These are phyloP conservation scores for Callionymus lyra DNA, from an alignment of 2,113 vertebrate species.

Conservation along the genomic window DNA sequence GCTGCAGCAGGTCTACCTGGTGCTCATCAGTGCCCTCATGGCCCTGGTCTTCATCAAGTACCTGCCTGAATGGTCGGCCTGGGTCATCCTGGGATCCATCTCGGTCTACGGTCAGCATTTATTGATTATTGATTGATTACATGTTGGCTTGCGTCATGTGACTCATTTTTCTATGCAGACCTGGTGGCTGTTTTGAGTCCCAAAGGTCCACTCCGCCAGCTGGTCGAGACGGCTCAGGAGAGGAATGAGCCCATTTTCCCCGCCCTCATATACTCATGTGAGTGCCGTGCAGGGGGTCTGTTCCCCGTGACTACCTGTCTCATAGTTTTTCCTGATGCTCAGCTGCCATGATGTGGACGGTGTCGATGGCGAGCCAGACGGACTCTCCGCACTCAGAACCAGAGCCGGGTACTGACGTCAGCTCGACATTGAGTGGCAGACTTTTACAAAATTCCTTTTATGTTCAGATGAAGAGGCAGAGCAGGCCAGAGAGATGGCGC, in stretches of 20 bases:
- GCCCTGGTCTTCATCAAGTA: conserved; percentile 98
- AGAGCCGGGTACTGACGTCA: too few species aligned
- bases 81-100: conserved; percentile 95
- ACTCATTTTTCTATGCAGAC: conserved; percentile 70
- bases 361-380: conserved; percentile 99
- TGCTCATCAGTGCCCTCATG: conserved; percentile 99
- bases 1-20: conserved; percentile 96
- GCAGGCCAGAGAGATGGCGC: conserved; percentile 47
- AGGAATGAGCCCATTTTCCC: conserved; percentile 98
- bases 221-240: conserved; percentile 97
- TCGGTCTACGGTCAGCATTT: conserved; percentile 98
- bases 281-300: conserved; percentile 50
- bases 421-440: too few species aligned
- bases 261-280: conserved; percentile 96
- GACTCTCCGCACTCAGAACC: too few species aligned
- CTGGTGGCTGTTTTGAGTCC: conserved; percentile 92
- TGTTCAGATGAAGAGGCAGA: conserved; percentile 73
- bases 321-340: conserved; percentile 17
- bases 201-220: conserved; percentile 92
- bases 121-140: too few species aligned
- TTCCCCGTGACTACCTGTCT: neutral
- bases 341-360: conserved; percentile 98
- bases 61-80: conserved; percentile 95
- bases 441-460: too few species aligned
- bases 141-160: neutral